Evolutionary conservation across 2,113 vertebrate species (phyloP).

Genomic region (Clarias batrachus): DNA sequence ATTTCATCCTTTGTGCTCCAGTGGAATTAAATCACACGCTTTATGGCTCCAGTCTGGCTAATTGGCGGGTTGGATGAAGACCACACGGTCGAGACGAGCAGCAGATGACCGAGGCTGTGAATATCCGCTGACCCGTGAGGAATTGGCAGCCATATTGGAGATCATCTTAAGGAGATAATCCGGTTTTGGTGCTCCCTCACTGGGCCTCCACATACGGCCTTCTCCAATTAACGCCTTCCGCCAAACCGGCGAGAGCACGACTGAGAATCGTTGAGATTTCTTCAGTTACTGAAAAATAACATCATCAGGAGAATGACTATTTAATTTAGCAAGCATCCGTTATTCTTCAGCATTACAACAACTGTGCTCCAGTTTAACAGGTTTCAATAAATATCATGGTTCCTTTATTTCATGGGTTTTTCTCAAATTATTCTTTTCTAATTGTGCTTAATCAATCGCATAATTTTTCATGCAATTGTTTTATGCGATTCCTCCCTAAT

Average conservation of each 20-base stretch:
- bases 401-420: not conserved
- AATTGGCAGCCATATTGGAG: slow-evolving; percentile 66
- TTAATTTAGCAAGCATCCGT: not conserved
- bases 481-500: not conserved
- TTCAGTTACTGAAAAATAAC: not conserved
- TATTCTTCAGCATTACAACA: not conserved
- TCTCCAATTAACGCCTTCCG: slow-evolving; percentile 22
- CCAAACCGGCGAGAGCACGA: not conserved
- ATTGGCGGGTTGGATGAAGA: slow-evolving; percentile 45
- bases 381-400: not conserved
- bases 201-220: slow-evolving; percentile 20
- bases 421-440: not conserved
- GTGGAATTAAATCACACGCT: slow-evolving; percentile 35
- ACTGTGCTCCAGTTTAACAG: not conserved
- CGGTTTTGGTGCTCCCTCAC: slow-evolving; percentile 62
- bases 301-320: not conserved
- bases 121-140: slow-evolving; percentile 66
- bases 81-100: slow-evolving; percentile 65
- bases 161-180: slow-evolving; percentile 65
- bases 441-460: too few species aligned
- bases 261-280: not conserved
- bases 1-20: slow-evolving; percentile 12
- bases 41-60: slow-evolving; percentile 11
- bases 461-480: not conserved
- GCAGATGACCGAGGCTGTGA: slow-evolving; percentile 50